A percentile compares a stretch with the other conserved stretches of the same genome.
Conservation (phyloP, 92 coral and sea anemone genomes). For the Pocillopora grandis region DNA sequence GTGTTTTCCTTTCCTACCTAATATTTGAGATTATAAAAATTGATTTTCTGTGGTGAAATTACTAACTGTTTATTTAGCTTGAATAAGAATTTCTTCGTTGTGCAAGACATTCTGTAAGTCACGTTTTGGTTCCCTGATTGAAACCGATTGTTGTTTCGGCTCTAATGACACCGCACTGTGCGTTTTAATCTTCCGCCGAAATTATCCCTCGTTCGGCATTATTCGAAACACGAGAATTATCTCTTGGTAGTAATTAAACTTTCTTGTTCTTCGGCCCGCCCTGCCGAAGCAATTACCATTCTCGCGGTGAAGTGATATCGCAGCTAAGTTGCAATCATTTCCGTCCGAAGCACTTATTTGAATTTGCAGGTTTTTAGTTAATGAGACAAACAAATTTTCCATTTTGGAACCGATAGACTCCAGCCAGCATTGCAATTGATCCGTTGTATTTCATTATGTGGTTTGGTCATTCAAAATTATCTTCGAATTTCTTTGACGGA, state of each 20-base stretch:
- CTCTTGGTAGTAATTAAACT: neutral
- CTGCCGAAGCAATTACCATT: constrained; percentile 9
- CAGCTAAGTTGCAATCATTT: constrained; percentile 5
- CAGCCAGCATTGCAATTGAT: neutral
- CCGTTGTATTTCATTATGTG: neutral
- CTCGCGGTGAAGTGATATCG: neutral
- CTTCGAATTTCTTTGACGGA: neutral
- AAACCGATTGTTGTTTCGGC: constrained; percentile 9
- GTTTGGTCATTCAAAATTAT: neutral
- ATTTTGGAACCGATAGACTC: neutral
- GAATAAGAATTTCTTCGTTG: constrained; percentile 17
- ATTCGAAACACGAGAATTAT: constrained; percentile 13
- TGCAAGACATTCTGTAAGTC: neutral
- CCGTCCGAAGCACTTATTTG: constrained; percentile 3
- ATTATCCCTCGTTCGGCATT: constrained; percentile 12
- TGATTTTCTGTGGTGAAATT: constrained; percentile 21
- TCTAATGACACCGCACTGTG: neutral
- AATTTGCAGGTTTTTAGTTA: neutral
- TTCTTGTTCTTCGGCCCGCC: constrained; percentile 24
- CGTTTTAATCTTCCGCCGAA: constrained; percentile 16
- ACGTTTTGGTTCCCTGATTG: constrained; percentile 2
- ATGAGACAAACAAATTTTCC: neutral
- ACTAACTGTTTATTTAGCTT: constrained; percentile 14
- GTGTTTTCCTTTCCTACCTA: constrained; percentile 15
- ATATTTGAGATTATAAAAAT: constrained; percentile 34